Evolutionary conservation across 2,888 invertebrate genomes (phyloP).

Genomic region (Ferdinandea cuprea): DNA sequence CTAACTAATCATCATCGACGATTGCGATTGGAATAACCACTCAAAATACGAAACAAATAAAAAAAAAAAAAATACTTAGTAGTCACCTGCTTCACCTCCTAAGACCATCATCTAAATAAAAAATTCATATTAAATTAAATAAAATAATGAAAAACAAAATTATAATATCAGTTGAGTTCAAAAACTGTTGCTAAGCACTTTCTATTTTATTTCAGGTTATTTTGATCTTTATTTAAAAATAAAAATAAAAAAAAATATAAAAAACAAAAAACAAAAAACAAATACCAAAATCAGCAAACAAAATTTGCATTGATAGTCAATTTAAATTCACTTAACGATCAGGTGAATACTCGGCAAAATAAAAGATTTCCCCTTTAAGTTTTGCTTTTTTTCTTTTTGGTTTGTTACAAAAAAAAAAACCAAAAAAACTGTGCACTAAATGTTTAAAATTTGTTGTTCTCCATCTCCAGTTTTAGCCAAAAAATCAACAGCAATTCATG

Average conservation of each 20-base stretch:
- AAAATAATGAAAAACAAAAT: slow-evolving; percentile 11
- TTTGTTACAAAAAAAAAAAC: not conserved
- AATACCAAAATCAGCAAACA: not conserved
- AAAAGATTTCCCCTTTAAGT: slow-evolving; percentile 40
- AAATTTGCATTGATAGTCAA: slow-evolving; percentile 65
- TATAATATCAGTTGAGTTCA: not conserved
- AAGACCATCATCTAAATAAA: not conserved
- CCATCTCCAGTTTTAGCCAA: slow-evolving; percentile 1
- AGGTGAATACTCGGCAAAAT: slow-evolving; percentile 33
- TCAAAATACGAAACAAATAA: no score
- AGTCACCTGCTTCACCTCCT: slow-evolving; percentile 26
- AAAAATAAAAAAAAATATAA: slow-evolving; percentile 5
- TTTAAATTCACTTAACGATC: slow-evolving; percentile 61
- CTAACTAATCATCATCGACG: no score
- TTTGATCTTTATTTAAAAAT: slow-evolving; percentile 34
- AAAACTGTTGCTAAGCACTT: slow-evolving; percentile 53
- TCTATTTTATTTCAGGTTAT: slow-evolving; percentile 54
- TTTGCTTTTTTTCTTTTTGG: no score
- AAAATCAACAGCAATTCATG: no score
- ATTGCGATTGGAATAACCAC: no score
- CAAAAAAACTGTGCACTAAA: not conserved
- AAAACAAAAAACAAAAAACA: slow-evolving; percentile 12
- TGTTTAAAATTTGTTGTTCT: not conserved
- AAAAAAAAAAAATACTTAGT: no score
- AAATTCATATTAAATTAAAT: slow-evolving; percentile 7